Evolutionary conservation across 2,888 invertebrate genomes (phyloP).

Genomic region (Melinaea marsaeus): DNA sequence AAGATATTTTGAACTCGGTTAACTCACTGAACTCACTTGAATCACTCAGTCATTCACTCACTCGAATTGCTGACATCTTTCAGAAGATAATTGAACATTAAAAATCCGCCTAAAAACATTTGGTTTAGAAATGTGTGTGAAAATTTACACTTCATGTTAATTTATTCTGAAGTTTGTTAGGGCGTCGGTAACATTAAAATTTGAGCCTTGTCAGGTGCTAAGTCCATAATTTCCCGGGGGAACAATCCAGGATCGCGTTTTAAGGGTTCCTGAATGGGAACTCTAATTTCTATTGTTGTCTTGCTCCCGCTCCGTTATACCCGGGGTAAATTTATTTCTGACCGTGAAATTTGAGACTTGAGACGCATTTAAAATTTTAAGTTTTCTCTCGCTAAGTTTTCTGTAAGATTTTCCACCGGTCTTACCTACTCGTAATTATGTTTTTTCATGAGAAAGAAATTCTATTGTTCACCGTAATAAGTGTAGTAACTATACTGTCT

Average conservation of each 20-base stretch:
- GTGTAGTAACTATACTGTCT: background rate
- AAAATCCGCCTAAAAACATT: background rate
- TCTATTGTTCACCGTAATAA: background rate
- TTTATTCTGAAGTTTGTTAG: conserved; percentile 63
- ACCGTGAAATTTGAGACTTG: conserved; percentile 45
- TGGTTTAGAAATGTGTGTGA: conserved; percentile 14
- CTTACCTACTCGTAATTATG: conserved; percentile 5
- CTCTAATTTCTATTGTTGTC: conserved; percentile 63
- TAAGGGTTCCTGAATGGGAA: conserved; percentile 71
- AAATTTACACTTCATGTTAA: conserved; percentile 48
- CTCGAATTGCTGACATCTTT: too few species aligned
- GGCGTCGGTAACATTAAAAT: conserved; percentile 67
- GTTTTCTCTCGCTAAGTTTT: background rate
- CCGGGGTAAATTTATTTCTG: conserved; percentile 37
- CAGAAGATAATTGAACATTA: background rate
- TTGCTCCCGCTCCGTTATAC: conserved; percentile 43
- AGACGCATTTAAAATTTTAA: conserved; percentile 8
- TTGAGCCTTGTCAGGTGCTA: conserved; percentile 76
- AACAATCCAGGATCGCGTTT: conserved; percentile 70
- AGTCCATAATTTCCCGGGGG: conserved; percentile 77
- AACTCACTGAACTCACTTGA: too few species aligned
- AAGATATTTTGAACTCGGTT: too few species aligned
- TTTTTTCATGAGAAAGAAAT: conserved; percentile 6
- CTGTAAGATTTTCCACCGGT: background rate
- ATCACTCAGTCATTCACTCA: too few species aligned